Evolutionary conservation across 2,113 vertebrate species (phyloP), one percentile per base, ranked within the genome.

Genomic region (Entosphenus tridentatus): DNA sequence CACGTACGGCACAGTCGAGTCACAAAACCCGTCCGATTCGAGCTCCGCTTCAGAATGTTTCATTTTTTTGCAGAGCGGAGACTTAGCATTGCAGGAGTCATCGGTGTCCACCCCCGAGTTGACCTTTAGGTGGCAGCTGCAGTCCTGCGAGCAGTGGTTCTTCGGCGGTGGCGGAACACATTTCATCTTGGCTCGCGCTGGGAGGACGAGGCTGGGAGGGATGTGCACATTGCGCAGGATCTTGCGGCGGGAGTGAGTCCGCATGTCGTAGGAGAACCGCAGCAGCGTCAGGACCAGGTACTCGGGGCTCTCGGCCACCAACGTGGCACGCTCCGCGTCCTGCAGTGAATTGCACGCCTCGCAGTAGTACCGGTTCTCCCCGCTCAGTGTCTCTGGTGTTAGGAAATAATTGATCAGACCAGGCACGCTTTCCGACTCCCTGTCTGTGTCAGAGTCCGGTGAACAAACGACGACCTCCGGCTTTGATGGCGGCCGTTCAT

Each of bases 201-300:
- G 89, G 73, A 98, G 77, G 72, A 82, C 79, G 79, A 98, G 79
- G 57, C 82, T 77, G 18, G 86, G 77, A 0, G 93, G 93, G 71
- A 95, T 84, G 75, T 83, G 85, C 71, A 98, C 87, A 68, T 86
- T 89, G 77, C 95, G 91, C 76, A 96, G 76, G 73, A 96, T 97
- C 80, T 98, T 98, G 72, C 87, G 86, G 54, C 93, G 85, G 69
- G 96, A 78, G 2, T 98, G 93, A 79, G 81, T 87, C 75, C 87
- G 89, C 75, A 89, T 87, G 72, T 98, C 91, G 10, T 96, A 98
- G 0, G 92, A 90, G 80, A 98, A 98, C 74, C 93, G 83, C 75
- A 98, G 73, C 68, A 97, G 83, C 55, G 91, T 98, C 71, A 98
- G 85, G 80, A 98, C 90, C 78, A 97, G 85, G 83, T 97, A 97